Conservation (phyloP, 2,888 invertebrate species). For the Alloscopus bannaensis region DNA sequence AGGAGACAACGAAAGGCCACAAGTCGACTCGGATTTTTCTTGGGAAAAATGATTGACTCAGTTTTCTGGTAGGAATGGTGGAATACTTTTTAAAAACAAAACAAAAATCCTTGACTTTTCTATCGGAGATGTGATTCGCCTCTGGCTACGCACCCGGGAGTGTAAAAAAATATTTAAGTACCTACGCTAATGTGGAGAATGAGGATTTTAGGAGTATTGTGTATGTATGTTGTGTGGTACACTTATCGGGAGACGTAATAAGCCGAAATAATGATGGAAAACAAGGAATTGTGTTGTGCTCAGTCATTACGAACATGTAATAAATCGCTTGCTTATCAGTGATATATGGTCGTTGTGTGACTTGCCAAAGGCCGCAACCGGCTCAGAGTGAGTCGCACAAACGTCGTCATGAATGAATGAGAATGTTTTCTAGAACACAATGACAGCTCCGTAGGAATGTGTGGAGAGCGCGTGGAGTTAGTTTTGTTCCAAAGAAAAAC, state of each 20-base stretch:
- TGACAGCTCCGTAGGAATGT: neutral
- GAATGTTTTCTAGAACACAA: slow-evolving; percentile 6
- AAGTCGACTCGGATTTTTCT: neutral
- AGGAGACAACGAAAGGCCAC: slow-evolving; percentile 9
- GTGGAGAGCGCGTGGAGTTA: no score
- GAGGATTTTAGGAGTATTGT: no score
- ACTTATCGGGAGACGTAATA: neutral
- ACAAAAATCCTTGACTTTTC: neutral
- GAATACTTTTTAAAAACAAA: neutral
- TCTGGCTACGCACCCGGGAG: neutral
- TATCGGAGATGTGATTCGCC: neutral
- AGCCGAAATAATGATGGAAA: neutral
- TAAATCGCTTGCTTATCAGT: slow-evolving; percentile 50
- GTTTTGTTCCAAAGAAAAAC: slow-evolving; percentile 4
- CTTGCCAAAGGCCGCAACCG: slow-evolving; percentile 45
- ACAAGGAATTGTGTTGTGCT: slow-evolving; percentile 21
- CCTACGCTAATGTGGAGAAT: no score
- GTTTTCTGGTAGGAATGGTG: neutral
- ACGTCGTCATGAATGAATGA: slow-evolving; percentile 24
- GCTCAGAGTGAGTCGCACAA: neutral
- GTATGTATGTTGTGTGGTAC: neutral
- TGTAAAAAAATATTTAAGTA: neutral
- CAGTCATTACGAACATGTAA: slow-evolving; percentile 36
- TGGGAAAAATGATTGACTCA: neutral
- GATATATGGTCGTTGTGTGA: slow-evolving; percentile 43